Base-by-base conservation (phyloP, 2,113 vertebrate genomes). In the Epinephelus fuscoguttatus region DNA sequence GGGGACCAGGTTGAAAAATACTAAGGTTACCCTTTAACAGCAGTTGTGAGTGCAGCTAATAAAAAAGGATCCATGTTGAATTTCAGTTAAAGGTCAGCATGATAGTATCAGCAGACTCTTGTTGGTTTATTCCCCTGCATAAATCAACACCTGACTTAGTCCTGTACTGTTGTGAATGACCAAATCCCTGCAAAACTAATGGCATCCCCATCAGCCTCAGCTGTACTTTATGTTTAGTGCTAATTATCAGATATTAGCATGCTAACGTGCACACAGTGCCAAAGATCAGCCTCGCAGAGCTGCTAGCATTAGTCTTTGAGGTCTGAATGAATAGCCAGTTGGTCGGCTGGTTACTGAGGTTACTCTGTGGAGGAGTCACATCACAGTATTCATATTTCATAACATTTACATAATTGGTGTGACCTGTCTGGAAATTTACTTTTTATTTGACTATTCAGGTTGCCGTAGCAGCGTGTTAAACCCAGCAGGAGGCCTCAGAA, bases 341-440 rank as follows among this genome's bases (percentile, higher is more conserved):
- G 17, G 17, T 42, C 59, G 21, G 42, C 40, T 45, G 33, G 53
- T 50, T 21, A 14, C 33, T 47, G 25, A 49, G n/a, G 4, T 45
- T 17, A 50, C 45, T 66, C 15, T 30, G 18, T 40, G 37, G 19
- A 21, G 19, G 49, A 56, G 21, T 56, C 56, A 30, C 55, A 53
- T 69, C 30, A n/a, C 57, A 19, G 25, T n/a, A 33, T 63, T 78
- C 47, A 69, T 23, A 80, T 70, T 74, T 75, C 8, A 59, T 13
- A 53, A 57, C 69, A 19, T 61, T 78, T 27, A 57, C 53, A 42
- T 56, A 53, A 59, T 18, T 45, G 17, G 1, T 45, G 1, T 68
- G 68, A 69, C 59, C 14, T 30, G n/a, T 49, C 12, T 70, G 30
- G 49, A 81, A 59, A 47, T 4, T 25, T 12, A 9, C 64, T 37